Base-by-base conservation (phyloP, 2,888 invertebrate genomes). In the Microchrysa polita region DNA sequence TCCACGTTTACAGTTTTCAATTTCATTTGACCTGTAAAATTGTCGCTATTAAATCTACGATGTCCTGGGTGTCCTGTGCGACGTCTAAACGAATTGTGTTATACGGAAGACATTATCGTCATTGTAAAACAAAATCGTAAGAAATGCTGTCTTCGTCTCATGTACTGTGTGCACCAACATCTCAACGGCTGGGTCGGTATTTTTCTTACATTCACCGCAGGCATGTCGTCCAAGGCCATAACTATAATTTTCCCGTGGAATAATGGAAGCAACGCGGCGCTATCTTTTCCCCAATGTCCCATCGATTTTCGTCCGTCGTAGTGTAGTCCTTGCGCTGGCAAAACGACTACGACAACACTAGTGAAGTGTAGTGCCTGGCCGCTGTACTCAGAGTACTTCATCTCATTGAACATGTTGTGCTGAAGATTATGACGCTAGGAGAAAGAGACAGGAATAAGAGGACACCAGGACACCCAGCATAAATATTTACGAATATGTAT, bases 401-500 rank as follows among this genome's bases (percentile, higher is more conserved):
- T 69, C 55, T 69, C 57, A 57, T 69, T 12, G 57, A 55, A 57
- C 69, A 69, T 18, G 55, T 69, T 69, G 57, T 69, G 69, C 40
- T 34, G 14, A 69, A 55, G 69, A 69, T n/a, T 55, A 69, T 55
- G 69, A 69, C 57, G 57, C 57, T 55, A 55, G 57, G 69, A 20
- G 23, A 55, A 55, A 34, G 27, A 34, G 27, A 34, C 27, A 34
- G 7, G 27, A 34, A 34, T 34, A 34, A 34, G 27, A 34, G 27
- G 27, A 69, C 69, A 42, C 40, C 20, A 34, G 27, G 27, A 69
- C 69, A 42, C 40, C 20, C 14, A 18, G 55, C 69, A 69, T 69
- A 69, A 69, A 69, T 69, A 69, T 67, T 67, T 67, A 67, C 53
- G 67, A 53, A 67, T 67, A 67, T 57, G 55, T 69, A n/a, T n/a